Conservation (phyloP, 2,888 invertebrate species). For the Eugnorisma glareosa region DNA sequence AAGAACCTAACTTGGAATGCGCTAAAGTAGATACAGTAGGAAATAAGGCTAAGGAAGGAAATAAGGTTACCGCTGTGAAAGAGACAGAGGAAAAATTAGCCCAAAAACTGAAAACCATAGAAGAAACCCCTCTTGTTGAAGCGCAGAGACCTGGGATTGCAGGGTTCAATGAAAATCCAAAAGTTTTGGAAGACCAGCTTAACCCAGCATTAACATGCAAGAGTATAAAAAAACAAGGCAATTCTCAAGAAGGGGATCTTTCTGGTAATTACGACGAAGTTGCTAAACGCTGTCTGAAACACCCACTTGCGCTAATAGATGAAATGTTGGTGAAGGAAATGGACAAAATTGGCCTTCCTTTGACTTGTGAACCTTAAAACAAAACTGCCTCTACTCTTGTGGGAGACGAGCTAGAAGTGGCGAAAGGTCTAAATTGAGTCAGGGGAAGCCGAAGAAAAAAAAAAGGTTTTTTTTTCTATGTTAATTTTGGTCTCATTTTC, state of each 20-base stretch:
- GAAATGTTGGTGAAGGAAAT: constrained; percentile 72
- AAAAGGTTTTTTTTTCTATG: no score
- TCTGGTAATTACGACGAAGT: constrained; percentile 64
- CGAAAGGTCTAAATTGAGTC: no score
- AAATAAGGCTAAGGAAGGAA: neutral
- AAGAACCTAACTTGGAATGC: neutral
- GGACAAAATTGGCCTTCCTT: constrained; percentile 58
- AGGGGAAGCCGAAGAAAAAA: no score
- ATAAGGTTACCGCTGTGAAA: constrained; percentile 68
- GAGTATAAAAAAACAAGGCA: neutral
- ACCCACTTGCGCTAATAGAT: constrained; percentile 69
- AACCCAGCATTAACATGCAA: neutral
- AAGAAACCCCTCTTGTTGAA: constrained; percentile 77
- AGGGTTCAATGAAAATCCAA: constrained; percentile 72
- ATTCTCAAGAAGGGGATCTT: neutral
- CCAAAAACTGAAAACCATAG: constrained; percentile 78
- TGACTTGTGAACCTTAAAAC: constrained; percentile 1
- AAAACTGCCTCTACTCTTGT: neutral
- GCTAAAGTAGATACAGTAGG: neutral
- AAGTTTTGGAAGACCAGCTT: constrained; percentile 63
- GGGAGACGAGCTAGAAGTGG: constrained; percentile 17
- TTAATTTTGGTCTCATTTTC: no score
- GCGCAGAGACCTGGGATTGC: constrained; percentile 69
- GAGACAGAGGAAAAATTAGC: constrained; percentile 72
- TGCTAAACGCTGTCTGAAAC: constrained; percentile 70